These are phyloP conservation scores for Peromyscus californicus DNA, from an alignment of 2,113 vertebrate genomes.

Conservation along the genomic window DNA sequence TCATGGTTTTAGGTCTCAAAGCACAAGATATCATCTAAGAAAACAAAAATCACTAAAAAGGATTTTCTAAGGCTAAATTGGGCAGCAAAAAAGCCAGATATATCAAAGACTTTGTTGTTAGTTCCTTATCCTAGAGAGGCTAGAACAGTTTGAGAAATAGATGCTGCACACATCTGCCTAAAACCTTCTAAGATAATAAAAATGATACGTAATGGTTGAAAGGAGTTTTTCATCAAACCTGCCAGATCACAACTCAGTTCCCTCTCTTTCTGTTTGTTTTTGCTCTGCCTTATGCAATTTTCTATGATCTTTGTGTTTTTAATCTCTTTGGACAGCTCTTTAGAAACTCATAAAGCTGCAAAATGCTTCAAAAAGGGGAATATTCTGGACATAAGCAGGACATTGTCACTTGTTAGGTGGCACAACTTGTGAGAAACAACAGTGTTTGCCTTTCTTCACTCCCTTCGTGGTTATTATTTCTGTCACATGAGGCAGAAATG, in stretches of 20 bases:
- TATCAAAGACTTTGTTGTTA: neutral
- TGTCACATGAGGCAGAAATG: conserved; percentile 50
- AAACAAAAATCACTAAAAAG: conserved; percentile 6
- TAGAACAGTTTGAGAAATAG: neutral
- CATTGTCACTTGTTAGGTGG: conserved; percentile 58
- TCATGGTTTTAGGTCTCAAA: neutral
- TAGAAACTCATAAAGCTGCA: conserved; percentile 57
- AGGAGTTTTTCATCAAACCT: conserved; percentile 56
- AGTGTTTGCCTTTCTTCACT: conserved; percentile 28
- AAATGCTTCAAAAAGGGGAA: conserved; percentile 48
- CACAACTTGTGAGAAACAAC: conserved; percentile 39
- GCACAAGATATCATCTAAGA: neutral
- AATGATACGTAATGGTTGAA: conserved; percentile 24
- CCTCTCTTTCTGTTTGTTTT: neutral
- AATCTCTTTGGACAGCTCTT: neutral
- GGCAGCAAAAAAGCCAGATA: neutral
- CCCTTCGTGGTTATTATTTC: conserved; percentile 46
- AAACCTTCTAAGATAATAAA: conserved; percentile 55
- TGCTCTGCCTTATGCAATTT: neutral
- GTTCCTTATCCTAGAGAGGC: neutral
- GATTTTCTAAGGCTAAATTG: neutral
- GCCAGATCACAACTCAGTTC: conserved; percentile 21
- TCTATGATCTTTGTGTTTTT: conserved; percentile 58
- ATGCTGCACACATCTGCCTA: conserved; percentile 33
- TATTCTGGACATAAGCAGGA: conserved; percentile 35